Percentiles rank a stretch among this genome's conserved stretches.
Evolutionary conservation across 2,888 invertebrate species (phyloP).

Genomic region (Hofmannophila pseudospretella): DNA sequence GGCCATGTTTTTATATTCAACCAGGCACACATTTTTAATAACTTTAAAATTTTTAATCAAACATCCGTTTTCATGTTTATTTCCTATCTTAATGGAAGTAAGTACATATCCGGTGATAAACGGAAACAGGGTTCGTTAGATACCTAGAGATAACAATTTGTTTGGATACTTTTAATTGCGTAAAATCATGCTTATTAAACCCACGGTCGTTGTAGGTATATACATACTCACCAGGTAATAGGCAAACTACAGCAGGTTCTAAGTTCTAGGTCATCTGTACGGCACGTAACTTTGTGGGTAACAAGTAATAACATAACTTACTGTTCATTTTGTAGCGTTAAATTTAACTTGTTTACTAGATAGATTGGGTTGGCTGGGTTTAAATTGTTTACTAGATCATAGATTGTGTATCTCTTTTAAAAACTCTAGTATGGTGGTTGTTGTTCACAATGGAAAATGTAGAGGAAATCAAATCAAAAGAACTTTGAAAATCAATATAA

Average conservation of each 20-base stretch:
- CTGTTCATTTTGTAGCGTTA: too few relatives aligned
- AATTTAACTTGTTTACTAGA: too few relatives aligned
- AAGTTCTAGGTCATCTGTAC: constrained; percentile 13
- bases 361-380: too few relatives aligned
- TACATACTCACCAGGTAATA: too few relatives aligned
- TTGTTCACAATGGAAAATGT: too few relatives aligned
- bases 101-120: neutral
- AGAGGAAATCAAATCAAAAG: neutral
- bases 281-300: too few relatives aligned
- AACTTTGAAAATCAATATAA: constrained; percentile 3
- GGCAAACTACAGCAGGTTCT: constrained; percentile 2
- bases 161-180: neutral
- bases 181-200: constrained; percentile 8
- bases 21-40: neutral
- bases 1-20: neutral
- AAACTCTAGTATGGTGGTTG: too few relatives aligned
- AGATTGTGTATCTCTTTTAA: too few relatives aligned
- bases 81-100: constrained; percentile 2
- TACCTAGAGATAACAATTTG: neutral
- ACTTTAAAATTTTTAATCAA: neutral
- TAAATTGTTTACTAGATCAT: too few relatives aligned
- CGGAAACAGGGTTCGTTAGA: neutral
- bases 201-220: constrained; percentile 15
- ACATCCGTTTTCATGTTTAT: neutral
- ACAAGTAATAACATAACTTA: too few relatives aligned